Base-by-base conservation (phyloP, 2,888 invertebrate genomes). In the Yponomeuta cagnagella region DNA sequence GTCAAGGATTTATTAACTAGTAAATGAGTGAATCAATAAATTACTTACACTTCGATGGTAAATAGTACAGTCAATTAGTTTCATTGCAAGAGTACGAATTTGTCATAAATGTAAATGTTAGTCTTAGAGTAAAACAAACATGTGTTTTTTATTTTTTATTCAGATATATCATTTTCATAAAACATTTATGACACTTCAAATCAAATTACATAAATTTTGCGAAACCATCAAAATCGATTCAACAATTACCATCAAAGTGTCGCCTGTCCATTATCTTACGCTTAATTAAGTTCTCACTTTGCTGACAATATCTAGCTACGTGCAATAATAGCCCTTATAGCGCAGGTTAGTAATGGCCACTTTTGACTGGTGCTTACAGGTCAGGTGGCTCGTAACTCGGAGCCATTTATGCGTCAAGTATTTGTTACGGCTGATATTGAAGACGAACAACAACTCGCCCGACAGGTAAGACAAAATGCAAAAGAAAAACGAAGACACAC, bases 401-500 rank as follows among this genome's bases (percentile, higher is more conserved):
- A 99, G 93, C 99, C 99, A 63, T 95, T 96, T 83, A 98, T 99
- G 94, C 95, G 98, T 78, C 99, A 99, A 94, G 99, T 98, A 76
- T 96, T 96, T 85, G 94, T 96, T 73, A 95, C 95, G 72, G 95
- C 96, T 72, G 94, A 94, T 81, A 91, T 92, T 78, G 90, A 93
- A 75, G 93, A 94, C 79, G 92, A 93, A 76, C 91, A 89, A 70
- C 93, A 93, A 74, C 94, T 96, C 71, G 90, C 94, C 74, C 92
- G 94, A 78, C 94, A 96, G 94, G 96, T 96, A 93, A 92, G 87
- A 82, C 70, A 72, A 63, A 43, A 73, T 72, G 72, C 71, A 71
- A 58, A 58, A 72, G 72, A 70, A 31, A 30, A 10, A 63, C 10
- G 15, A 65, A 70, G 33, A 33, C 37, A 65, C 65, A 43, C 43